phyloP scores from a whole-genome alignment of 2,888 invertebrate species.

The Agrochola lychnidis region DNA sequence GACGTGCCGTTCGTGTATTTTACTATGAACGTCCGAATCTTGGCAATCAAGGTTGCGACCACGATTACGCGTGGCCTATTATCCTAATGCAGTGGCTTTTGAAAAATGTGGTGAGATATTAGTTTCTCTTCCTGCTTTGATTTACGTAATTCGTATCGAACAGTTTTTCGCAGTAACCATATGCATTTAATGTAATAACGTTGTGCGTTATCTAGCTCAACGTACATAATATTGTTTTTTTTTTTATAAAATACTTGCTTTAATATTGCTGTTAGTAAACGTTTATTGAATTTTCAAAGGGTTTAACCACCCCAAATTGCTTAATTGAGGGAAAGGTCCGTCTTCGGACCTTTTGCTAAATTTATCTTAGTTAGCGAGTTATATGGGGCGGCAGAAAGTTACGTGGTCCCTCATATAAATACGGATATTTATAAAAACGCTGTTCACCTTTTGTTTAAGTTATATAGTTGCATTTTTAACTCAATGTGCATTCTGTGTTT shows the following conservation, averaged over 20 bases:
- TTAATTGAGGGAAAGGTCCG: constrained; percentile 78
- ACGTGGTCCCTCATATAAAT: constrained; percentile 36
- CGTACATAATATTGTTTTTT: background rate
- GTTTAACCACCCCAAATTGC: constrained; percentile 76
- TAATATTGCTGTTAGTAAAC: constrained; percentile 69
- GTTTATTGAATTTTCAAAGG: constrained; percentile 77
- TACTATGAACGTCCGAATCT: background rate
- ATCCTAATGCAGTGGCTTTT: background rate
- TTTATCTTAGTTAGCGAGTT: constrained; percentile 77
- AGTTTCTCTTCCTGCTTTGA: background rate
- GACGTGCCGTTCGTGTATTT: background rate
- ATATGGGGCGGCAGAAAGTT: constrained; percentile 64
- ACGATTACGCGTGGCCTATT: background rate
- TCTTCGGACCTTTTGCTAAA: constrained; percentile 75
- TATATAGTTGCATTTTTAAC: background rate
- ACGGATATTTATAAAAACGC: constrained; percentile 27
- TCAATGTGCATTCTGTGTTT: background rate
- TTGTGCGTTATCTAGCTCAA: background rate
- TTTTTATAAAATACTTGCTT: constrained; percentile 7
- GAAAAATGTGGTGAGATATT: background rate
- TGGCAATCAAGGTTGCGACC: background rate
- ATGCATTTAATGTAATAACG: background rate
- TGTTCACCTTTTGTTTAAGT: constrained; percentile 29
- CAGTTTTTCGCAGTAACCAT: background rate
- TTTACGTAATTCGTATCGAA: background rate